Evolutionary conservation across 1,140 invertebrate genomes (phyloP).

Genomic region (Drosophila micromelanica): DNA sequence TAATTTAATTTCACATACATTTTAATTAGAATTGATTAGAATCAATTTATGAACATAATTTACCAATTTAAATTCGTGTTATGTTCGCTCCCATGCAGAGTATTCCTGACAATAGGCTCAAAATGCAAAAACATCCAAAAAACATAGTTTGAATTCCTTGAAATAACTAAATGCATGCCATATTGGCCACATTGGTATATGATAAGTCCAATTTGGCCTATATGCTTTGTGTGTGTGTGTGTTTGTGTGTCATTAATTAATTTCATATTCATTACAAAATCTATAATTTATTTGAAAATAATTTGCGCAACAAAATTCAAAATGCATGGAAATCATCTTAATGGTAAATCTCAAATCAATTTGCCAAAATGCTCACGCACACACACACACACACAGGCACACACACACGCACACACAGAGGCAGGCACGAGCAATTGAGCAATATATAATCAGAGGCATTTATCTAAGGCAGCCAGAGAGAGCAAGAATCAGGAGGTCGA

Average conservation of each 20-base stretch:
- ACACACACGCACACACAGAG: conserved; percentile 12
- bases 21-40: conserved; percentile 13
- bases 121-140: neutral
- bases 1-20: conserved; percentile 1
- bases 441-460: conserved; percentile 79
- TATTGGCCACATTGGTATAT: conserved; percentile 5
- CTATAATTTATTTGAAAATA: conserved; percentile 76
- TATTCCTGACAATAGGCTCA: neutral
- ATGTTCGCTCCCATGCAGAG: neutral
- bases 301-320: conserved; percentile 63
- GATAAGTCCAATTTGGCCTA: conserved; percentile 23
- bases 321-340: conserved; percentile 64
- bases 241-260: conserved; percentile 58
- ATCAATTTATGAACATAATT: conserved; percentile 16
- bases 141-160: conserved; percentile 7
- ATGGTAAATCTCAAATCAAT: conserved; percentile 60
- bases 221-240: neutral
- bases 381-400: conserved; percentile 9
- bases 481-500: conserved; percentile 49
- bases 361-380: conserved; percentile 52
- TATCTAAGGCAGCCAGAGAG: conserved; percentile 68
- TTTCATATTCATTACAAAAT: conserved; percentile 76
- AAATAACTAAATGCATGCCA: conserved; percentile 3
- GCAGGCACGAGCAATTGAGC: conserved; percentile 73
- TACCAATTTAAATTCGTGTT: conserved; percentile 1